Evolutionary conservation across 1,140 invertebrate species (phyloP).

Genomic region (Tetramorium parvispinum): DNA sequence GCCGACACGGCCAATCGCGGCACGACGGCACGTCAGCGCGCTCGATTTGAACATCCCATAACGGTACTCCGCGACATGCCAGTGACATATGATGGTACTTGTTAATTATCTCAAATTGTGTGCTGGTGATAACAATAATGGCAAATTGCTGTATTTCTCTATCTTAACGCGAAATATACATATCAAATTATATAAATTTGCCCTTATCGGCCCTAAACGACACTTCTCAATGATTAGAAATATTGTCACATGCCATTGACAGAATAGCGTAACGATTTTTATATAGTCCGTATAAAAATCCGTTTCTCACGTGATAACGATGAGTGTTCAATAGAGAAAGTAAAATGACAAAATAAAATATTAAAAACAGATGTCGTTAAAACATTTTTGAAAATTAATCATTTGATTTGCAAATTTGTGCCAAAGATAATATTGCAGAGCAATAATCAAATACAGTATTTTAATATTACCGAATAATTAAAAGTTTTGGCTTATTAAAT

Average conservation of each 20-base stretch:
- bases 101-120: neutral
- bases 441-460: neutral
- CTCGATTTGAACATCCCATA: conserved; percentile 11
- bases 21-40: conserved; percentile 29
- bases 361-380: neutral
- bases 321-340: neutral
- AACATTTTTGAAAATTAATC: neutral
- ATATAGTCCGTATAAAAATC: too few relatives aligned
- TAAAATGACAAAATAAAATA: neutral
- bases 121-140: conserved; percentile 1
- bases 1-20: conserved; percentile 31
- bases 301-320: neutral
- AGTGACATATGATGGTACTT: neutral
- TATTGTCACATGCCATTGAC: neutral
- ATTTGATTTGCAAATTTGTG: neutral
- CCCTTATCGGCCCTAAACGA: neutral
- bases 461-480: neutral
- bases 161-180: neutral
- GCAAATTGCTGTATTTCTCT: neutral
- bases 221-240: neutral
- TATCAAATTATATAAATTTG: neutral
- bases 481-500: neutral
- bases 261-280: neutral
- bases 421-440: neutral
- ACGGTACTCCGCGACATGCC: neutral